phyloP scores from a whole-genome alignment of 1,140 invertebrate species.

The Cydia splendana region DNA sequence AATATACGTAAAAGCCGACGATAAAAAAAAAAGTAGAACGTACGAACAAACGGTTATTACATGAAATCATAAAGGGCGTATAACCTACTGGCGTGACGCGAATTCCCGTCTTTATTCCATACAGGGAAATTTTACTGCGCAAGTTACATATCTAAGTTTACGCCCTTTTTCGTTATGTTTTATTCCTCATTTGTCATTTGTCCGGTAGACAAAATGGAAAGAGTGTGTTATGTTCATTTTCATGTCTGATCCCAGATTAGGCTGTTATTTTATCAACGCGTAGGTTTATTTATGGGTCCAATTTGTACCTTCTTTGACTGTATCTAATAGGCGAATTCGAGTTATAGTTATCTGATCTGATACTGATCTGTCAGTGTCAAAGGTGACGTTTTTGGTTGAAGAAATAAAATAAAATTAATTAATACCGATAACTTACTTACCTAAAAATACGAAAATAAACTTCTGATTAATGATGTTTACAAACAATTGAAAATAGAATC shows the following conservation, averaged over 20 bases:
- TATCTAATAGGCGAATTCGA: no score
- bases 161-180: not conserved
- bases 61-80: not conserved
- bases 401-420: no score
- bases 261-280: not conserved
- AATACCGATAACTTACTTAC: no score
- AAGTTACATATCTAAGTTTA: not conserved
- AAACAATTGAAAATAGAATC: no score
- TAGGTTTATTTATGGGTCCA: not conserved
- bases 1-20: slow-evolving; percentile 8
- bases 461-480: no score
- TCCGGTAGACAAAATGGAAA: not conserved
- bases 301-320: not conserved
- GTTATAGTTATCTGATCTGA: no score
- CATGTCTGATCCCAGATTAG: not conserved
- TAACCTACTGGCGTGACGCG: not conserved
- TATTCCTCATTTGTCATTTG: slow-evolving; percentile 1
- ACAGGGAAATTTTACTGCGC: not conserved
- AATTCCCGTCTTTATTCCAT: not conserved
- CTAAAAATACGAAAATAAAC: no score
- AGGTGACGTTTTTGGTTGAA: no score
- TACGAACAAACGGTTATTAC: not conserved
- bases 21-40: slow-evolving; percentile 19
- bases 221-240: slow-evolving; percentile 19
- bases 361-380: no score